Evolutionary conservation across 2,888 invertebrate species (phyloP).

Genomic region (Mythimna vitellina): DNA sequence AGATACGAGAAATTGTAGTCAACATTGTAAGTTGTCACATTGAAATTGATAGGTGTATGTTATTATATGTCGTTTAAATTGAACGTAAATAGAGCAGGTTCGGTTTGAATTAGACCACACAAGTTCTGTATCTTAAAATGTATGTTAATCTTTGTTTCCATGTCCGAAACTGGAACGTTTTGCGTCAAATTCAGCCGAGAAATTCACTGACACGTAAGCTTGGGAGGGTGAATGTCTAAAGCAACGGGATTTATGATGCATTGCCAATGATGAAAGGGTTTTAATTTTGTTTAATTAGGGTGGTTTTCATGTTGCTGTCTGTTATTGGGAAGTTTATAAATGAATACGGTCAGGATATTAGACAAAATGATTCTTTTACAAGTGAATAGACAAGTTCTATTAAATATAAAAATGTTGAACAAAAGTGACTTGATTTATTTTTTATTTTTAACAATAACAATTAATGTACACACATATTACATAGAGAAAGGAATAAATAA

Average conservation of each 20-base stretch:
- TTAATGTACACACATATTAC: too few relatives aligned
- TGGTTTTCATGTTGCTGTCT: not conserved
- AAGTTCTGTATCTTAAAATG: not conserved
- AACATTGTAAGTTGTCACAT: constrained; percentile 48
- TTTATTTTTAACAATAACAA: too few relatives aligned
- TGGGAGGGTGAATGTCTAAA: not conserved
- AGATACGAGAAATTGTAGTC: constrained; percentile 35
- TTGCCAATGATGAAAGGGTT: not conserved
- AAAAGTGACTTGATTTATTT: too few relatives aligned
- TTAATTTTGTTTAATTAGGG: not conserved
- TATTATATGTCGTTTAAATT: constrained; percentile 27
- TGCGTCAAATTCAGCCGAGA: not conserved
- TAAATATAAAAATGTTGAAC: too few relatives aligned
- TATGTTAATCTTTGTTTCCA: not conserved
- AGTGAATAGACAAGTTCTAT: too few relatives aligned
- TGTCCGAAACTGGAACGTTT: not conserved
- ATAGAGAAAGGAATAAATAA: too few relatives aligned
- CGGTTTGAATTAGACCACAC: not conserved
- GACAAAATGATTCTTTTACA: too few relatives aligned
- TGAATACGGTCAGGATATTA: not conserved
- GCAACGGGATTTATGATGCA: not conserved
- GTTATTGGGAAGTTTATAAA: not conserved
- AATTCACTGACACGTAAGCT: not conserved
- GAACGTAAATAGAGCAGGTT: not conserved
- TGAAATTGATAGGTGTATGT: constrained; percentile 31